Evolutionary conservation across 1,140 invertebrate genomes (phyloP).

Genomic region (Pogonus chalceus): DNA sequence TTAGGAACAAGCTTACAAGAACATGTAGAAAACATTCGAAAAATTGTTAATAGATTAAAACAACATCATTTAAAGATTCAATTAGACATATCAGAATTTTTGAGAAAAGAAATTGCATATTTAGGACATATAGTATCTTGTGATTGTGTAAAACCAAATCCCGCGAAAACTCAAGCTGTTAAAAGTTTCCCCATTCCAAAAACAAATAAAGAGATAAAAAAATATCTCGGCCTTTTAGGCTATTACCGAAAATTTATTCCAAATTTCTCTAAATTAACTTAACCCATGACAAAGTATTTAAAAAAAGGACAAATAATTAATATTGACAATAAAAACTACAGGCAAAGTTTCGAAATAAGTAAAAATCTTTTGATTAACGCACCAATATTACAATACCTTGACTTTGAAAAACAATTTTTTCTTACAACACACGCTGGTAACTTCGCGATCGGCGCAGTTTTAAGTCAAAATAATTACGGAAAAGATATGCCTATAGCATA

Average conservation of each 20-base stretch:
- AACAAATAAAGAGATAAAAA: constrained; percentile 15
- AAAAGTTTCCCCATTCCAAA: constrained; percentile 15
- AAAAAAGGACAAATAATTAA: constrained; percentile 16
- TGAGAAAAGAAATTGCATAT: constrained; percentile 13
- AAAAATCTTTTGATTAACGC: constrained; percentile 25
- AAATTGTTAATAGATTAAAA: constrained; percentile 20
- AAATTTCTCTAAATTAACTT: constrained; percentile 10
- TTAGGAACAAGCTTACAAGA: constrained; percentile 21
- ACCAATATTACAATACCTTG: constrained; percentile 29
- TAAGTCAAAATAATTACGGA: constrained; percentile 23
- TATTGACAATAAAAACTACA: not conserved
- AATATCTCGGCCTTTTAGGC: constrained; percentile 13
- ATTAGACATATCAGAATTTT: constrained; percentile 27
- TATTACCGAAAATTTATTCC: constrained; percentile 13
- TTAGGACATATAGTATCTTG: constrained; percentile 18
- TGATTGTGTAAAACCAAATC: constrained; percentile 18
- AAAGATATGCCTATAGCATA: constrained; percentile 24
- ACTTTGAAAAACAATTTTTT: constrained; percentile 23
- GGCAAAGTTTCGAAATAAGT: constrained; percentile 21
- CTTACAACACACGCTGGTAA: constrained; percentile 21
- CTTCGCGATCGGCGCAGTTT: constrained; percentile 21
- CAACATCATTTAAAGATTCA: constrained; percentile 24
- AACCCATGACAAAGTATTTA: constrained; percentile 13
- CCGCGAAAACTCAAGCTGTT: constrained; percentile 15
- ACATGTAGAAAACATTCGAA: constrained; percentile 20